phyloP scores from a whole-genome alignment of 2,113 vertebrate species.

The Gnathonemus longibarbis region DNA sequence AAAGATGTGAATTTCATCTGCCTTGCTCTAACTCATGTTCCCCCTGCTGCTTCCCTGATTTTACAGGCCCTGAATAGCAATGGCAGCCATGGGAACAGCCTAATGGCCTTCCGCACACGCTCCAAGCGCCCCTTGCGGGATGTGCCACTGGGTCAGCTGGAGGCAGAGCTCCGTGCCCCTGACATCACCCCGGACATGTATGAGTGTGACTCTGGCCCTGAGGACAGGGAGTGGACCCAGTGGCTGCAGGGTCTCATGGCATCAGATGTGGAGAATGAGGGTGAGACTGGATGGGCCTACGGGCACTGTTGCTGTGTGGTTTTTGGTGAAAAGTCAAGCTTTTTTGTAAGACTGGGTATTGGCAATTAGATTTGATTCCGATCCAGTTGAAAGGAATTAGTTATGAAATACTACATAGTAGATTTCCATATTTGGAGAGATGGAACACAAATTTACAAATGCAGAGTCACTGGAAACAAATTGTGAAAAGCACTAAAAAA shows the following conservation, averaged over 20 bases:
- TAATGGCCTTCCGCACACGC: slow-evolving; percentile 81
- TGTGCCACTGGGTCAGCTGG: slow-evolving; percentile 79
- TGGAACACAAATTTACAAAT: neutral
- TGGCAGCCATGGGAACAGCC: slow-evolving; percentile 53
- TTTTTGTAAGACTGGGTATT: neutral
- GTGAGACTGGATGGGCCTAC: slow-evolving; percentile 44
- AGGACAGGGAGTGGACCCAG: slow-evolving; percentile 81
- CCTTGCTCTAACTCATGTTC: neutral
- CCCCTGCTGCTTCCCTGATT: neutral
- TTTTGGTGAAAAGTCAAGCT: neutral
- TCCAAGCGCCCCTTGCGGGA: slow-evolving; percentile 80
- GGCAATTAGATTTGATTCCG: neutral
- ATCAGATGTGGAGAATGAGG: slow-evolving; percentile 71
- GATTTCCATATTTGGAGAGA: neutral
- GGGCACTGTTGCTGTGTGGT: neutral
- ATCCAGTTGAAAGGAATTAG: neutral
- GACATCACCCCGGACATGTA: slow-evolving; percentile 95
- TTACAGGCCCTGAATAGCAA: slow-evolving; percentile 33
- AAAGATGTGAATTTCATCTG: neutral
- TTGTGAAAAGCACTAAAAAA: neutral
- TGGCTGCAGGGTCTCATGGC: slow-evolving; percentile 88
- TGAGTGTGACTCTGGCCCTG: slow-evolving; percentile 59
- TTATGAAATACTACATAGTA: neutral
- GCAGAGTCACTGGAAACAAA: neutral
- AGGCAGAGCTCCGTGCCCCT: slow-evolving; percentile 81